phyloP scores from a whole-genome alignment of 1,140 invertebrate species.

The Leptinotarsa defecta region DNA sequence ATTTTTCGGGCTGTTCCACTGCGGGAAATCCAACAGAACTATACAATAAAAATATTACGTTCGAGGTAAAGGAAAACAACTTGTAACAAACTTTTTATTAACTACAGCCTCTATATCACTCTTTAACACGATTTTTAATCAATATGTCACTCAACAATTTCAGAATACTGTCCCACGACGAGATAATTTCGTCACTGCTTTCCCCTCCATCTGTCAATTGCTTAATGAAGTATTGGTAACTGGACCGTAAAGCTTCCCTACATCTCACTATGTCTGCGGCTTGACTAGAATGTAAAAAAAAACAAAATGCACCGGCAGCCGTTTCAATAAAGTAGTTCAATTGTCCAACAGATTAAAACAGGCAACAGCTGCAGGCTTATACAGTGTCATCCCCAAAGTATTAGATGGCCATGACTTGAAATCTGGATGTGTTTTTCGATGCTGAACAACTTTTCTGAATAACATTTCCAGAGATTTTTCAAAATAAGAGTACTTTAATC shows the following conservation, averaged over 20 bases:
- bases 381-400: too few relatives aligned
- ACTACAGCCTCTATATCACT: not conserved
- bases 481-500: too few relatives aligned
- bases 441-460: too few relatives aligned
- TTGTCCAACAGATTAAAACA: too few relatives aligned
- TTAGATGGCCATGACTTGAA: too few relatives aligned
- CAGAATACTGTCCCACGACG: constrained; percentile 11
- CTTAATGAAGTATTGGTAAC: constrained; percentile 47
- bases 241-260: constrained; percentile 42
- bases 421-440: too few relatives aligned
- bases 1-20: too few relatives aligned
- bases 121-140: constrained; percentile 2
- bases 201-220: constrained; percentile 49
- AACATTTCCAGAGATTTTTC: too few relatives aligned
- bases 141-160: not conserved
- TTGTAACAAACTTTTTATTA: not conserved
- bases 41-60: too few relatives aligned
- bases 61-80: not conserved
- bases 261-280: constrained; percentile 46
- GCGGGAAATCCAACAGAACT: too few relatives aligned
- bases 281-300: constrained; percentile 47
- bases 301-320: not conserved
- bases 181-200: constrained; percentile 23
- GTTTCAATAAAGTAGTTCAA: too few relatives aligned
- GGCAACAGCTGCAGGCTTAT: too few relatives aligned